Conservation (phyloP, 2,888 invertebrate genomes). For the Dolichomitus sp. region DNA sequence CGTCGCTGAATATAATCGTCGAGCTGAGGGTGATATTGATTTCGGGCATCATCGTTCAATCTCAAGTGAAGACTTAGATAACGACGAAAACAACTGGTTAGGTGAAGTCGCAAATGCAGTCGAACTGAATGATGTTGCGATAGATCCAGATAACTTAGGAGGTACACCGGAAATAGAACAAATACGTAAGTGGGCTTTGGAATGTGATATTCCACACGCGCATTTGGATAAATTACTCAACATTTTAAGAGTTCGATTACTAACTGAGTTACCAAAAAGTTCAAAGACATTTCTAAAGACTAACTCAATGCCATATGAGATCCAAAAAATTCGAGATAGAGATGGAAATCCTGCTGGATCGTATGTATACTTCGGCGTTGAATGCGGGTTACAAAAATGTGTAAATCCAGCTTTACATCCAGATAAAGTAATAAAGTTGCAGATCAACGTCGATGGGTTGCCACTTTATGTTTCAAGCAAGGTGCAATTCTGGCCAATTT, state of each 20-base stretch:
- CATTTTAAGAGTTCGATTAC: slow-evolving; percentile 19
- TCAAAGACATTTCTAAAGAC: slow-evolving; percentile 41
- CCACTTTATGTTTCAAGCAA: slow-evolving; percentile 57
- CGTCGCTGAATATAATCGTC: neutral
- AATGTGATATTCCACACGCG: slow-evolving; percentile 28
- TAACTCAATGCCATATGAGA: slow-evolving; percentile 40
- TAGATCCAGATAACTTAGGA: neutral
- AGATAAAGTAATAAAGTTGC: slow-evolving; percentile 45
- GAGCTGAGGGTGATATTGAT: slow-evolving; percentile 8
- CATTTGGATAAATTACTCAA: slow-evolving; percentile 27
- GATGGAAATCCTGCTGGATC: slow-evolving; percentile 22
- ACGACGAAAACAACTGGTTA: neutral
- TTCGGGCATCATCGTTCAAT: neutral
- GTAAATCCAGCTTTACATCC: slow-evolving; percentile 55
- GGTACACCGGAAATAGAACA: slow-evolving; percentile 21
- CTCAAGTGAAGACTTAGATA: neutral
- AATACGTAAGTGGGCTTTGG: slow-evolving; percentile 18
- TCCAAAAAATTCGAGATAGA: slow-evolving; percentile 5
- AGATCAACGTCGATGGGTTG: slow-evolving; percentile 62
- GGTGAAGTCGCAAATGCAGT: slow-evolving; percentile 3
- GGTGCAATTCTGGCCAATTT: slow-evolving; percentile 60
- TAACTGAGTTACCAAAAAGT: slow-evolving; percentile 31
- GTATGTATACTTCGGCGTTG: slow-evolving; percentile 63
- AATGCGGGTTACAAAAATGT: slow-evolving; percentile 37
- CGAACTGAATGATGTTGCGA: neutral